Evolutionary conservation across 2,113 vertebrate genomes (phyloP).

Genomic region (Caretta caretta): DNA sequence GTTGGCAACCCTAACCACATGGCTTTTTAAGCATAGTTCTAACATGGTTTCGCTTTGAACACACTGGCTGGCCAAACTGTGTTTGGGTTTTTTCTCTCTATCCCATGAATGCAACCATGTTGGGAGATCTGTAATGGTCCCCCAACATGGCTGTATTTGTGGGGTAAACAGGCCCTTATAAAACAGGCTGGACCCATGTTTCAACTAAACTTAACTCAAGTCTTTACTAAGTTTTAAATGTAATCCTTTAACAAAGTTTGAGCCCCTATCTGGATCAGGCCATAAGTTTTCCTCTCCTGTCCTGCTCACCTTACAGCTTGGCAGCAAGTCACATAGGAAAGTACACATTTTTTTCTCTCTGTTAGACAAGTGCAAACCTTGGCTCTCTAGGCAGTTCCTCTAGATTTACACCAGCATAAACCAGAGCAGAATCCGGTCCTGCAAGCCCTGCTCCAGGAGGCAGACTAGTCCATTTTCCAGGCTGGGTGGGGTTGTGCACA

Average conservation of each 20-base stretch:
- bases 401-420: background rate
- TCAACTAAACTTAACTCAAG: background rate
- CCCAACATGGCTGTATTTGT: background rate
- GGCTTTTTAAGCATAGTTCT: background rate
- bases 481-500: background rate
- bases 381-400: background rate
- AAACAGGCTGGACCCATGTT: background rate
- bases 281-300: background rate
- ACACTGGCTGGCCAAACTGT: background rate
- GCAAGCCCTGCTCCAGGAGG: background rate
- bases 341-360: background rate
- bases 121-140: background rate
- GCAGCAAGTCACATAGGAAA: background rate
- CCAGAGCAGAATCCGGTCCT: background rate
- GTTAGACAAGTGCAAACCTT: background rate
- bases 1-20: background rate
- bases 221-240: background rate
- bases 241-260: background rate
- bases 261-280: background rate
- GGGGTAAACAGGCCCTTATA: background rate
- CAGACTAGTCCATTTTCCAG: background rate
- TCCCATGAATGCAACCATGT: background rate
- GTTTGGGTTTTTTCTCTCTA: background rate
- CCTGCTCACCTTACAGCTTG: background rate
- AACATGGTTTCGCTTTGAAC: background rate